phyloP scores from a whole-genome alignment of 2,888 invertebrate genomes.

The Schrankia costaestrigalis region DNA sequence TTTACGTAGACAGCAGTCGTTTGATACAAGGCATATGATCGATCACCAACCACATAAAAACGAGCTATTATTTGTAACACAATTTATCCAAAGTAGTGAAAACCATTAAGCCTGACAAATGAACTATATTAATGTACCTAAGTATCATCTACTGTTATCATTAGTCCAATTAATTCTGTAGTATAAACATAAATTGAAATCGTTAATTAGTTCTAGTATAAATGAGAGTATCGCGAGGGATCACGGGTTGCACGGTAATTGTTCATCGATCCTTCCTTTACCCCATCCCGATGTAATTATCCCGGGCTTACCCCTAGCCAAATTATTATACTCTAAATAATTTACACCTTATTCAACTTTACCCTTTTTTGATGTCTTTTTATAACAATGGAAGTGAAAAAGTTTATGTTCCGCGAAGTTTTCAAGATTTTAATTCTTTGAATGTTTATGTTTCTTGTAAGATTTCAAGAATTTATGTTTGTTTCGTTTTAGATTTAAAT shows the following conservation, averaged over 20 bases:
- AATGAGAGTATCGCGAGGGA: conserved; percentile 35
- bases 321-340: conserved; percentile 30
- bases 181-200: conserved; percentile 34
- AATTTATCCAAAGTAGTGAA: no score
- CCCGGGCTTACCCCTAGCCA: conserved; percentile 19
- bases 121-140: no score
- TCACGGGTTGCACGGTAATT: conserved; percentile 38
- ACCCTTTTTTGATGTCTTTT: conserved; percentile 21
- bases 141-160: no score
- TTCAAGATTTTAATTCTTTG: conserved; percentile 1
- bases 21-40: no score
- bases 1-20: no score
- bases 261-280: conserved; percentile 29
- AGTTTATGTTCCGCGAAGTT: conserved; percentile 5
- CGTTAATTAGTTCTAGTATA: conserved; percentile 39
- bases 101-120: no score
- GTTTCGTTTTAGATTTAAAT: not conserved
- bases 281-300: conserved; percentile 22
- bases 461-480: not conserved
- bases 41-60: no score
- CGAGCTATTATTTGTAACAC: no score
- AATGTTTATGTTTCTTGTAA: not conserved
- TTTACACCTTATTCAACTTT: conserved; percentile 36
- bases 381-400: conserved; percentile 8
- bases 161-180: conserved; percentile 12